Base-by-base conservation (phyloP, 2,888 invertebrate genomes). In the Lottia scabra region DNA sequence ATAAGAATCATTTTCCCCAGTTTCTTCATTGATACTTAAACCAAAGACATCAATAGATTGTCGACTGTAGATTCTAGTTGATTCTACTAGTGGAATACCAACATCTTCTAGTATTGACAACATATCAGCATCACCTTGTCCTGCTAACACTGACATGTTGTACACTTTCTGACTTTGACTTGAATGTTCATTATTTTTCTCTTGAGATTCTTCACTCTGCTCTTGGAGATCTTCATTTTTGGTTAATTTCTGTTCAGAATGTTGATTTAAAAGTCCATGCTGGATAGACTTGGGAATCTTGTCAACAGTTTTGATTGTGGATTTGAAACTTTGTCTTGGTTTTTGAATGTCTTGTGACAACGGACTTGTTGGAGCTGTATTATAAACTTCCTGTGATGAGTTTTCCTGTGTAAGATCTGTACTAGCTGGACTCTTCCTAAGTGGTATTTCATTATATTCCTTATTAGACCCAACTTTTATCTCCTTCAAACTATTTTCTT, bases 61-160 rank as follows among this genome's bases (percentile, higher is more conserved):
- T 56, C 80, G 71, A 65, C 82, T 76, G 68, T 81, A 78, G 27
- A 84, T 81, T 46, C 83, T 79, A 16, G 84, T 85, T 10, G 85
- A 85, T 74, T 85, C 85, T 27, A 81, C 75, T 13, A 82, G 65
- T 15, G 84, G 83, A 12, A 78, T 72, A 0, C 82, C 81, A 66
- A 82, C 70, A 45, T 80, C 76, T 65, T 81, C 80, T 15, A 69
- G 65, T 5, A 75, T 56, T 44, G 75, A 71, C 19, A 65, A 26
- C 27, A 70, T 43, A 12, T 65, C 74, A 27, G 26, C 56, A 56
- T 56, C 56, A 23, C 10, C 10, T 8, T 10, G 23, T 23, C n/a
- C 26, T n/a, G 43, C n/a, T n/a, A 65, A 30, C 19, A 38, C 65
- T 43, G 43, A 38, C 38, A 38, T 65, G 1, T 16, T 45, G 63